Base-by-base conservation (phyloP, 2,113 vertebrate species). In the Catharus fuscescens region DNA sequence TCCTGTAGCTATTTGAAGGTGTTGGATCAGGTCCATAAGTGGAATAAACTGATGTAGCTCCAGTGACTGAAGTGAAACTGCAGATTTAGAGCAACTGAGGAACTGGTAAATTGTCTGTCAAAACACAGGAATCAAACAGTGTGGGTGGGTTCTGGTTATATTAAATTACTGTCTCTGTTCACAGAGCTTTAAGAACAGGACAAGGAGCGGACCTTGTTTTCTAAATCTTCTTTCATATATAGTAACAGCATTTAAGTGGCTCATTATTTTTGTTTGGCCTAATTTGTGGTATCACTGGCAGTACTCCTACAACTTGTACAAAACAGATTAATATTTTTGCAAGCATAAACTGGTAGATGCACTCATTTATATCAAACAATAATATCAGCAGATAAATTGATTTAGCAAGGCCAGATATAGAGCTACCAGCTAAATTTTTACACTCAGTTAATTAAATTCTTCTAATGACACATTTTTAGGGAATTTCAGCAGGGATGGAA, bases 101-200 rank as follows among this genome's bases (percentile, higher is more conserved):
- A 93, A 88, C 93, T 96, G 90, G 93, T 84, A 93, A 95, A 93
- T 92, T 74, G 94, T 96, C 95, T 97, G 94, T 96, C 95, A 96
- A 96, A 96, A 96, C 85, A 96, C 19, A 67, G 69, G 72, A 96
- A 87, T 92, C 82, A 90, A 95, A 94, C 72, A 40, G 78, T 88
- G 92, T 96, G 90, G 94, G 93, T 84, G 94, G 76, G 80, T 93
- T 96, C 92, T 94, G 69, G 72, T 92, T 95, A 92, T 86, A 77
- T 96, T 77, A 92, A 80, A 92, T 92, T 88, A 83, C 92, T 95
- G 94, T 80, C 94, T 92, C 29, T 71, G 44, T 93, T 90, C n/a
- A 36, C 85, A 86, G 72, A 90, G 70, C 64, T 93, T 94, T 86
- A 79, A 88, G 86, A 94, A 86, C 71, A 95, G 90, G 94, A 90